Evolutionary conservation across 2,888 invertebrate species (phyloP).

Genomic region (Deilephila porcellus): DNA sequence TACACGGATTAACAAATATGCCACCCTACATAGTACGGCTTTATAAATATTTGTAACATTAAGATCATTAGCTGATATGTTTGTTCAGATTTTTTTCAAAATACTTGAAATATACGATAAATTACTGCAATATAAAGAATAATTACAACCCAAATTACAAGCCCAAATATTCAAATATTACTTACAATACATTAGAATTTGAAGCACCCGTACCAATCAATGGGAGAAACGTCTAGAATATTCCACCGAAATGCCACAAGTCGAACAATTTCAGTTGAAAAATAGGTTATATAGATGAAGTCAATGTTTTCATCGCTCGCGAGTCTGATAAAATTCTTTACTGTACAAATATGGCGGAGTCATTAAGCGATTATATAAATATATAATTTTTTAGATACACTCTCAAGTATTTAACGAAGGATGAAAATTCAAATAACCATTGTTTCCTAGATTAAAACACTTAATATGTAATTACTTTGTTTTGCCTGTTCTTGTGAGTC

Average conservation of each 20-base stretch:
- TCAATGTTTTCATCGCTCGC: neutral
- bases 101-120: too few species aligned
- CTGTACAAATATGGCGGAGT: neutral
- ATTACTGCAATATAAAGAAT: too few species aligned
- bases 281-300: conserved; percentile 18
- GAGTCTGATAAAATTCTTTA: conserved; percentile 19
- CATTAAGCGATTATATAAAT: conserved; percentile 7
- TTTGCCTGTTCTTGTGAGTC: neutral
- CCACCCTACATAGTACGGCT: too few species aligned
- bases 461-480: neutral
- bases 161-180: neutral
- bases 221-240: neutral
- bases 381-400: neutral
- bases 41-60: too few species aligned
- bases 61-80: too few species aligned
- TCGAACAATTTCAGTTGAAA: neutral
- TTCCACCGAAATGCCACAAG: conserved; percentile 4
- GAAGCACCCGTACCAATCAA: neutral
- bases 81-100: too few species aligned
- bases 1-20: too few species aligned
- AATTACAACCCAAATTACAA: neutral
- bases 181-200: neutral
- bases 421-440: neutral
- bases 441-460: neutral
- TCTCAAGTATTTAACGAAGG: neutral